Base-by-base conservation (phyloP, 2,797 vertebrate species). In the Alcedo atthis region DNA sequence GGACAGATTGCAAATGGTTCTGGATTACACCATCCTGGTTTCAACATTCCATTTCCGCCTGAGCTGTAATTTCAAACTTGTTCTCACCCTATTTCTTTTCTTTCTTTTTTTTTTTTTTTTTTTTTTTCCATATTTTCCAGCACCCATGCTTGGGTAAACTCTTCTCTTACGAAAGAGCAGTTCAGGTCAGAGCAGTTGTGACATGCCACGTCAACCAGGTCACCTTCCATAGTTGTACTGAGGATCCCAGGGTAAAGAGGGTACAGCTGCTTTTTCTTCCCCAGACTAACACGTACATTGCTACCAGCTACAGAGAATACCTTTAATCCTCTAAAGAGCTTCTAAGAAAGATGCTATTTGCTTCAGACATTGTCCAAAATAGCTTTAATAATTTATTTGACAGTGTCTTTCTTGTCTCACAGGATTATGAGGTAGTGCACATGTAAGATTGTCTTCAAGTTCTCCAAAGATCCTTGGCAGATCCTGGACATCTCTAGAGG, bases 311-410 rank as follows among this genome's bases (percentile, higher is more conserved):
- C 64, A 85, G n/a, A 80, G 45, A 77, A 76, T 18, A 43, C 51
- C 66, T 92, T 92, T 94, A 95, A 93, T 95, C 92, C 90, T 95
- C 85, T 94, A 87, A 91, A 83, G 85, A 58, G 85, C 91, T 92
- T 64, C 87, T 95, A 90, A 95, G 89, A 94, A 95, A 87, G 87
- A 69, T 82, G 76, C 81, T 87, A 32, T 76, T 83, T 21, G 12
- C 79, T 78, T 85, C 92, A 63, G 67, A 73, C 8, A 0, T 53
- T 37, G 59, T 90, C 92, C 77, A 74, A 77, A 95, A 93, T 81
- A 94, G 80, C 87, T 86, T 82, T 66, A 79, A 86, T 70, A 76
- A 88, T 88, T 87, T 70, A 45, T 86, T 88, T 92, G 89, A 59
- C 64, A 67, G 73, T 76, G 84, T 71, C 61, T 77, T 90, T 43